These are phyloP conservation scores for Nylanderia fulva DNA, from an alignment of 1,140 invertebrate species.

Conservation along the genomic window DNA sequence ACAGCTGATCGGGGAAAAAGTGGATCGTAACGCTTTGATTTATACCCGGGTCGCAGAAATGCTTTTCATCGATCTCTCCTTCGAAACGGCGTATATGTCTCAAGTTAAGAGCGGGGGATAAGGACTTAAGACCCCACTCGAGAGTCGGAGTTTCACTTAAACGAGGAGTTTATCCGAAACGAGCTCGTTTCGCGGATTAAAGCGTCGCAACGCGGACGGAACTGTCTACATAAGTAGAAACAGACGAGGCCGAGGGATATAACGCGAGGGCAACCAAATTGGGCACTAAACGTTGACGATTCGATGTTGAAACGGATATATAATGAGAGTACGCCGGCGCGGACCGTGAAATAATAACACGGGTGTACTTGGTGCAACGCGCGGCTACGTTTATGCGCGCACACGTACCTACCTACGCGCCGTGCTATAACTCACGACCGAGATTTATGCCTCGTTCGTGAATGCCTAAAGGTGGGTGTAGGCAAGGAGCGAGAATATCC, in stretches of 20 bases:
- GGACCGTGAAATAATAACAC: conserved; percentile 67
- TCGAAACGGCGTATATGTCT: background rate
- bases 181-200: conserved; percentile 72
- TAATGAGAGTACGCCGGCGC: conserved; percentile 58
- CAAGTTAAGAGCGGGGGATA: conserved; percentile 18
- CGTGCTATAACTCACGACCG: conserved; percentile 56
- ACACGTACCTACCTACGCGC: conserved; percentile 36
- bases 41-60: background rate
- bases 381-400: conserved; percentile 34
- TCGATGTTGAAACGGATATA: conserved; percentile 59
- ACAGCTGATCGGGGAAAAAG: background rate
- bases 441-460: conserved; percentile 65
- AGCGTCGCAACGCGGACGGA: conserved; percentile 64
- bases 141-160: conserved; percentile 71
- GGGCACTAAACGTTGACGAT: conserved; percentile 61
- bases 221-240: conserved; percentile 61
- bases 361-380: conserved; percentile 6
- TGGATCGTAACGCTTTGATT: conserved; percentile 25
- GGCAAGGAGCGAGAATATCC: conserved; percentile 55
- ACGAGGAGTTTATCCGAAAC: conserved; percentile 74
- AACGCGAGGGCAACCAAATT: conserved; percentile 60
- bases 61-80: conserved; percentile 12
- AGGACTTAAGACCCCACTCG: conserved; percentile 40
- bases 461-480: conserved; percentile 52
- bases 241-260: conserved; percentile 53